These are phyloP conservation scores for Anguilla marmorata DNA, from an alignment of 2,797 vertebrate genomes.

Conservation along the genomic window DNA sequence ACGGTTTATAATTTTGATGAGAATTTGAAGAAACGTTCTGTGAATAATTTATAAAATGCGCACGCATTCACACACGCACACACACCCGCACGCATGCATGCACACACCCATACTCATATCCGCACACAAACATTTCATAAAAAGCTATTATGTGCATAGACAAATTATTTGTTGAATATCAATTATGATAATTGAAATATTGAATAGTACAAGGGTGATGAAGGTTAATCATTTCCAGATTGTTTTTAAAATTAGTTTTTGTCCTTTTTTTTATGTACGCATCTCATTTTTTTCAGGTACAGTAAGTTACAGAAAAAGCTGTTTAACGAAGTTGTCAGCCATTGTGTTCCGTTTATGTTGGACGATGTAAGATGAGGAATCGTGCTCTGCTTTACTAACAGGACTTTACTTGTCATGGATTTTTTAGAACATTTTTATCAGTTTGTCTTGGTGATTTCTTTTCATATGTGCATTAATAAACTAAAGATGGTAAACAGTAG, in stretches of 20 bases:
- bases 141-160: background rate
- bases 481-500: background rate
- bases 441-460: background rate
- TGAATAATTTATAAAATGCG: background rate
- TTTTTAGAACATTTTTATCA: background rate
- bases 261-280: no score
- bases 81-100: background rate
- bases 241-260: no score
- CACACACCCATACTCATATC: conserved; percentile 11
- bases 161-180: background rate
- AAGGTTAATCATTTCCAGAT: no score
- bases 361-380: background rate
- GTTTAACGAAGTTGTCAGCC: no score
- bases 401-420: background rate
- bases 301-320: no score
- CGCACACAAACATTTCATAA: background rate
- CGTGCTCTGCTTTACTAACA: background rate
- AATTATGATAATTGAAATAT: background rate
- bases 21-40: background rate
- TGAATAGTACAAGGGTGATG: no score
- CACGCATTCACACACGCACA: background rate
- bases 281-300: no score
- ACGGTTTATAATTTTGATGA: background rate
- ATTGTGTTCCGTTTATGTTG: background rate
- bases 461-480: background rate